Base-by-base conservation (phyloP, 2,113 vertebrate species). In the Boulengeromyrus knoepffleri region DNA sequence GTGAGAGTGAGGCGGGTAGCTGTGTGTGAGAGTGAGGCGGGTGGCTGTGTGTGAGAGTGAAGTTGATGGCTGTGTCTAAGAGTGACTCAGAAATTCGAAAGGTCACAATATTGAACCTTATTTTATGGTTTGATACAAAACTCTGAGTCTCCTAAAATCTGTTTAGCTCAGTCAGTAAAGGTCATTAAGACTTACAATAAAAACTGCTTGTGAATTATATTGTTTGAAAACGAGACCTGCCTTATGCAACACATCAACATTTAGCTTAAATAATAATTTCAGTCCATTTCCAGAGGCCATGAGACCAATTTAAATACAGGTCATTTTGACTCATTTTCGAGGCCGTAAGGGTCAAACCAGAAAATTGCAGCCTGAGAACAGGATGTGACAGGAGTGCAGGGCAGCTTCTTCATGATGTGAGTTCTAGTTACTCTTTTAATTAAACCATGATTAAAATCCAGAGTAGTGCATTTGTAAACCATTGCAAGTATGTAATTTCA, bases 301-400 rank as follows among this genome's bases (percentile, higher is more conserved):
- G 24, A 50, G 84, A 86, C 47, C n/a, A 86, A 50, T 86, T 86
- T 86, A 31, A 49, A 86, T 50, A 49, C n/a, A 86, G 84, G 45
- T 86, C 47, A 49, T 86, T 24, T 86, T 86, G 45, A 86, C 84
- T 46, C 46, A 85, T 85, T 47, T n/a, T 50, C n/a, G 13, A 86
- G 84, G 84, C 47, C 46, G n/a, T 12, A 49, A 15, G 24, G 84
- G n/a, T 47, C 47, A 85, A 21, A 46, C 5, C 45, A 36, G 36
- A 46, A 85, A 85, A 49, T 85, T 49, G 17, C 24, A 6, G 19
- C 5, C 70, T 77, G 74, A 42, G 74, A 80, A 42, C 13, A 19
- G 31, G 36, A 80, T 80, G 74, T 80, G 74, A 42, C 74, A 80
- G 36, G 36, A 19, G 5, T 80, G 36, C 74, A 80, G 74, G 74